phyloP scores from a whole-genome alignment of 2,888 invertebrate species.

The Aphrophora alni region DNA sequence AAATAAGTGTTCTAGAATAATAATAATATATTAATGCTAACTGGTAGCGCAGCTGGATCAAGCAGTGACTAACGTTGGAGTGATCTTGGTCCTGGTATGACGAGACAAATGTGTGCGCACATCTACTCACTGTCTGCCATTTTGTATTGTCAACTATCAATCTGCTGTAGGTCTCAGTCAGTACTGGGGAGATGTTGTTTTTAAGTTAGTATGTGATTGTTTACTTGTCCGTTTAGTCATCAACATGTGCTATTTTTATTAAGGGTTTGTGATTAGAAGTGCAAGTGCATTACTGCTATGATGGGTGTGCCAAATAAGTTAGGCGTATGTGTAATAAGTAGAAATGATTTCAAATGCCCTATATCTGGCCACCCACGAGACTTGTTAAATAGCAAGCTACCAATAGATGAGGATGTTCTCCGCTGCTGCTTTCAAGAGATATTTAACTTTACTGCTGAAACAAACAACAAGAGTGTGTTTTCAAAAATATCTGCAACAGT shows the following conservation, averaged over 20 bases:
- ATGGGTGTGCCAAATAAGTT: background rate
- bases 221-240: background rate
- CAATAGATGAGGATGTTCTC: constrained; percentile 17
- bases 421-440: constrained; percentile 12
- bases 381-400: constrained; percentile 15
- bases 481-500: background rate
- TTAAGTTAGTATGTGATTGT: background rate
- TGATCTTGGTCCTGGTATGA: background rate
- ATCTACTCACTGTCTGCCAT: background rate
- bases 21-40: background rate
- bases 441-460: background rate
- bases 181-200: too few relatives aligned
- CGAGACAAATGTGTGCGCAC: background rate
- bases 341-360: constrained; percentile 13
- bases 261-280: background rate
- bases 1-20: background rate
- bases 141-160: background rate
- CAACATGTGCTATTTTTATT: background rate
- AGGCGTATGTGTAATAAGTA: background rate
- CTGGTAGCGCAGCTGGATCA: background rate
- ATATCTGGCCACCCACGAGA: constrained; percentile 13
- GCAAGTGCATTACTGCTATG: background rate
- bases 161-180: background rate
- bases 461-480: constrained; percentile 20
- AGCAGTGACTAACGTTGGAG: background rate